Evolutionary conservation across 2,113 vertebrate genomes (phyloP).

Genomic region (Junco hyemalis): DNA sequence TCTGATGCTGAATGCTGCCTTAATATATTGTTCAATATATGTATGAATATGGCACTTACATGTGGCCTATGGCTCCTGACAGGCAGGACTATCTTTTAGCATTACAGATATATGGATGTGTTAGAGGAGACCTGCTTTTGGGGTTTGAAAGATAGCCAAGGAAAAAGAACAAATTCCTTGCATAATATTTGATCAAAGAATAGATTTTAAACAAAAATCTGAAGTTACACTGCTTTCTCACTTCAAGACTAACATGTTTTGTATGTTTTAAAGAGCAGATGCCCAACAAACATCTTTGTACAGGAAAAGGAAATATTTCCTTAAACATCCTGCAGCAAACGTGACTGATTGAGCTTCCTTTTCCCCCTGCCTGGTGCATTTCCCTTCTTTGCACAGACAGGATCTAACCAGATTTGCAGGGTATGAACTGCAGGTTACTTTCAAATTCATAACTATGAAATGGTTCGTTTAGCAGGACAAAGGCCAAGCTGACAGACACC

Average conservation of each 20-base stretch:
- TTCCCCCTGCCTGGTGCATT: conserved; percentile 45
- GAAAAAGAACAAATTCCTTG: neutral
- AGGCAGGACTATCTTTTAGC: neutral
- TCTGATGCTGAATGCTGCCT: neutral
- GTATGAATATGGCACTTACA: neutral
- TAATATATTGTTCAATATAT: neutral
- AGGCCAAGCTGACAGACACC: conserved; percentile 50
- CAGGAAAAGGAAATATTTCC: conserved; percentile 68
- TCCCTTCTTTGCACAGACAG: conserved; percentile 55
- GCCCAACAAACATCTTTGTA: conserved; percentile 32
- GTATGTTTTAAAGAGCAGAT: conserved; percentile 15
- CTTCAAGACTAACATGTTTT: neutral
- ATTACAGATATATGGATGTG: neutral
- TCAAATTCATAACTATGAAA: conserved; percentile 63
- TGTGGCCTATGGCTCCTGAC: neutral
- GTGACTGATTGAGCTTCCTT: conserved; percentile 63
- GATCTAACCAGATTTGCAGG: conserved; percentile 57
- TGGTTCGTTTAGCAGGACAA: conserved; percentile 66
- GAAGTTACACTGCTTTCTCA: neutral
- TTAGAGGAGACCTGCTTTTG: neutral
- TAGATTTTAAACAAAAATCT: neutral
- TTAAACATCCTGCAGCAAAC: conserved; percentile 70
- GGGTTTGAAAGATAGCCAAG: neutral
- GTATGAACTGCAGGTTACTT: conserved; percentile 54
- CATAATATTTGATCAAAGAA: neutral